Percentiles rank a stretch among this genome's conserved stretches.
Conservation (phyloP, 2,113 vertebrate genomes). For the Hystrix brachyura region DNA sequence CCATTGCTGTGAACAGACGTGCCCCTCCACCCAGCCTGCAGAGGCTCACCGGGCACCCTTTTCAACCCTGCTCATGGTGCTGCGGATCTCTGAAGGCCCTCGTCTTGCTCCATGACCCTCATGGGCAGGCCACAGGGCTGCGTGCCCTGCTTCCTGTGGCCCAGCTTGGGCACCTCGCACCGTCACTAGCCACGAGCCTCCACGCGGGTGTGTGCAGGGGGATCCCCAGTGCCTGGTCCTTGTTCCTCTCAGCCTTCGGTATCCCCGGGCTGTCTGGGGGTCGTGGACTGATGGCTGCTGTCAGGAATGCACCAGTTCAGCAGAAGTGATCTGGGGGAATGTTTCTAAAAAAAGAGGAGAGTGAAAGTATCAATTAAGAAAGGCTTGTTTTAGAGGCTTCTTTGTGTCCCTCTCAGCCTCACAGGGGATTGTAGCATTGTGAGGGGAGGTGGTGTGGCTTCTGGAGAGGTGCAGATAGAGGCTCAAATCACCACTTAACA, state of each 20-base stretch:
- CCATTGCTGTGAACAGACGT: constrained; percentile 20
- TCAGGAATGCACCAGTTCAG: neutral
- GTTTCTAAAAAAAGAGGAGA: constrained; percentile 51
- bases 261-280: neutral
- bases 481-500: neutral
- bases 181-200: neutral
- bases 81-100: neutral
- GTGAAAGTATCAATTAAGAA: neutral
- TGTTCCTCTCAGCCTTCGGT: neutral
- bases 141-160: neutral
- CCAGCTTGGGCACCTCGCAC: neutral
- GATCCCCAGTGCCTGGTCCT: neutral
- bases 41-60: neutral
- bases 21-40: neutral
- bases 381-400: neutral
- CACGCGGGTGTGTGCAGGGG: neutral
- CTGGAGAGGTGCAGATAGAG: fast-evolving
- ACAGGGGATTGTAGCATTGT: fast-evolving
- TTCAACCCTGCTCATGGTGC: neutral
- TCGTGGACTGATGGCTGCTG: neutral
- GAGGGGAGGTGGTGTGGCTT: fast-evolving
- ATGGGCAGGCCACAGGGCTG: neutral
- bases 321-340: neutral
- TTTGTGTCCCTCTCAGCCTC: neutral
- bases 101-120: neutral